Conservation (phyloP, 2,888 invertebrate species). For the Drosophila mulleri region DNA sequence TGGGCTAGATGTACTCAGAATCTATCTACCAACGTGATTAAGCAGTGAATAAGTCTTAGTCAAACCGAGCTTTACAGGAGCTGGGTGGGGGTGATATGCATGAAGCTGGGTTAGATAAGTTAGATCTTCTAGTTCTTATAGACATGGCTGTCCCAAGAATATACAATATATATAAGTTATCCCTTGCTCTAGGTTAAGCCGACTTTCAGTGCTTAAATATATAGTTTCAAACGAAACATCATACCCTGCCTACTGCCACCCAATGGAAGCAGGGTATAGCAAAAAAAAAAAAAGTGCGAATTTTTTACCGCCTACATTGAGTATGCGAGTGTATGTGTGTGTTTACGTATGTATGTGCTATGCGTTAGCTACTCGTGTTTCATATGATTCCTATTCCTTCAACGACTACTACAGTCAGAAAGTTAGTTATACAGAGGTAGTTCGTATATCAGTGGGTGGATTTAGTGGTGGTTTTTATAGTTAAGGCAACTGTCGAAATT, state of each 20-base stretch:
- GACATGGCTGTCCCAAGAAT: neutral
- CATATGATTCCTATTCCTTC: conserved; percentile 18
- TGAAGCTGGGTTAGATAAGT: neutral
- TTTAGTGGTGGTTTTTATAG: conserved; percentile 27
- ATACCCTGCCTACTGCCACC: neutral
- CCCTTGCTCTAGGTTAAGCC: neutral
- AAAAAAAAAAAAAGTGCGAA: conserved; percentile 72
- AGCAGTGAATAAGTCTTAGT: neutral
- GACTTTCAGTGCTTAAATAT: neutral
- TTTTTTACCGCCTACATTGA: conserved; percentile 60
- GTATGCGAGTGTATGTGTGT: neutral
- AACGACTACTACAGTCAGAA: conserved; percentile 16
- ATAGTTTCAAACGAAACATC: neutral
- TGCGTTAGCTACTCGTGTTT: conserved; percentile 35
- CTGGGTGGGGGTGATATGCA: neutral
- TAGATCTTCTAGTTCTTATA: neutral
- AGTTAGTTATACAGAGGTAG: neutral
- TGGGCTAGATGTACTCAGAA: rapidly evolving
- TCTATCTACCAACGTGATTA: neutral
- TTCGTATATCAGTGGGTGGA: conserved; percentile 28
- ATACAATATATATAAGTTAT: neutral
- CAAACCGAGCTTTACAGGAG: neutral
- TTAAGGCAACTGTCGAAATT: conserved; percentile 43
- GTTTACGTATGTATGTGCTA: neutral
- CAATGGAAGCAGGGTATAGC: neutral